Evolutionary conservation across 1,140 invertebrate genomes (phyloP), one percentile per base, ranked within the genome.

Genomic region (Aphelenchoides fujianensis): DNA sequence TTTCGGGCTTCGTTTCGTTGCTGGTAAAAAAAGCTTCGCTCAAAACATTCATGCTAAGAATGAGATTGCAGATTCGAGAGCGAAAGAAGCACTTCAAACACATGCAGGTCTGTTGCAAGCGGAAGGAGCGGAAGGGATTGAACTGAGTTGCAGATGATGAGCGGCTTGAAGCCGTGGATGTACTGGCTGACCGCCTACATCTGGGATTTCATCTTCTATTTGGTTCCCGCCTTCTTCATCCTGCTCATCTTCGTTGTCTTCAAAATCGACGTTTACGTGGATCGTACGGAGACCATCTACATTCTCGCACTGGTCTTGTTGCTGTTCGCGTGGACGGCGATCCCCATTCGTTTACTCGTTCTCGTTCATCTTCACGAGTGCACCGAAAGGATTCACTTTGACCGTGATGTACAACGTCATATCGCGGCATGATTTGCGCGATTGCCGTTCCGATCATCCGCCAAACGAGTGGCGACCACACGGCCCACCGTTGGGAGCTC

Each of bases 161-260:
- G 84, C 37, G 87, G 88, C 7, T 86, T 89, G 2, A 88, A 88
- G 71, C 86, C 87, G 27, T 74, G 84, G 7, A 76, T 85, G 3
- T 88, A 87, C 70, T 88, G 88, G 88, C 69, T 88, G 1, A 82
- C 87, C 66, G 86, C 87, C 66, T 89, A 86, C 75, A 68, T 85
- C n/a, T 90, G 88, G 88, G 89, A 90, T 82, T 84, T 89, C 79
- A 86, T 89, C 74, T 77, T 32, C 35, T 77, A 48, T 34, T 30
- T 79, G 9, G 12, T 77, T 1, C 75, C 75, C 12, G 9, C 31
- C 2, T 31, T 54, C 3, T 23, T 57, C 16, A 71, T 77, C 66
- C 27, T 77, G 1, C 66, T 31, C 12, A 68, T 79, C 12, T 78
- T 70, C 55, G 41, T 53, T 30, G 12, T 71, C 2, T 77, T 77